These are phyloP conservation scores for Diadophis punctatus DNA, from an alignment of 2,113 vertebrate species.

Conservation along the genomic window DNA sequence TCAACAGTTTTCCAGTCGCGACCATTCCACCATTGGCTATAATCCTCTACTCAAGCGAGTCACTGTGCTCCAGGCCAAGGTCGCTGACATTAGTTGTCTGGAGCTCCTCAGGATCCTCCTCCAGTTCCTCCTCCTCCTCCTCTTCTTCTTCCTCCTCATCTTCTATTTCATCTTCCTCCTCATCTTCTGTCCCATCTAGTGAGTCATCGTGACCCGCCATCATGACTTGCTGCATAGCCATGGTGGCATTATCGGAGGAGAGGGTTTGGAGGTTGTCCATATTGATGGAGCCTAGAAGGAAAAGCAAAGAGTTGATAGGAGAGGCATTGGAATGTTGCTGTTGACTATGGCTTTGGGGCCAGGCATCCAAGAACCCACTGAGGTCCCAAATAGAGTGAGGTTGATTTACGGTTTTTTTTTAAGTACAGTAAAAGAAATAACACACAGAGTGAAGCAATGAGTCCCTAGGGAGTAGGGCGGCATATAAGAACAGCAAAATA, in stretches of 20 bases:
- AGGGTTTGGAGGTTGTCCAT: conserved; percentile 93
- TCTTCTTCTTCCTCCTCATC: conserved; percentile 72
- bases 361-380: not conserved
- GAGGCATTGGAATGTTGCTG: not conserved
- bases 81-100: conserved; percentile 73
- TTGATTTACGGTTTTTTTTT: not conserved
- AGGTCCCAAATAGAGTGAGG: not conserved
- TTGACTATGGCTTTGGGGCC: not conserved
- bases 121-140: conserved; percentile 70
- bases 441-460: not conserved
- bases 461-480: no score
- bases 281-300: conserved; percentile 76
- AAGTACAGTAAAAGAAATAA: not conserved
- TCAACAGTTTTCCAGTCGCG: not conserved
- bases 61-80: conserved; percentile 88
- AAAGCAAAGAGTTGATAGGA: not conserved
- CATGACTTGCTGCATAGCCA: conserved; percentile 98
- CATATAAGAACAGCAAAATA: no score
- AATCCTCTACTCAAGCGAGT: conserved; percentile 83
- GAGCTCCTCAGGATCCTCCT: conserved; percentile 74
- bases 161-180: conserved; percentile 82
- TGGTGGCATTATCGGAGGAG: conserved; percentile 90
- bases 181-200: conserved; percentile 88
- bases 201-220: conserved; percentile 89
- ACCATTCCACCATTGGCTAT: not conserved